Conservation (phyloP, 2,113 vertebrate genomes). For the Aythya baeri region DNA sequence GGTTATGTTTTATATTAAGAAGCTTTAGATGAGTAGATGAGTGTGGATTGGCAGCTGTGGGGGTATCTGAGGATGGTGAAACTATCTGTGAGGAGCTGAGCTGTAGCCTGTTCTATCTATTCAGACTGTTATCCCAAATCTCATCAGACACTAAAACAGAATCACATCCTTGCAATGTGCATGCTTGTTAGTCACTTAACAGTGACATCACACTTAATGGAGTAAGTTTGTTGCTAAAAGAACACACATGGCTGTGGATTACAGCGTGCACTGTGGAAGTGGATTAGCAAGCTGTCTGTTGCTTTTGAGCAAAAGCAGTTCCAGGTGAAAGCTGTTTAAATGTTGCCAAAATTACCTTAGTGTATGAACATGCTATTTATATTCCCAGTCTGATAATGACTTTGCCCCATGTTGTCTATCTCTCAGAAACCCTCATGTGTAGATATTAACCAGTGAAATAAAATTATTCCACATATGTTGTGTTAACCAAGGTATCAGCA, state of each 20-base stretch:
- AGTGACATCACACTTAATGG: neutral
- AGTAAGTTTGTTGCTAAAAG: neutral
- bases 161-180: neutral
- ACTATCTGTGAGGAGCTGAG: neutral
- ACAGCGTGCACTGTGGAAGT: neutral
- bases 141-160: neutral
- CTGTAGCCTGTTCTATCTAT: neutral
- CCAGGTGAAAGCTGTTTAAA: neutral
- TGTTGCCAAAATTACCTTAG: neutral
- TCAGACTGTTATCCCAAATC: neutral
- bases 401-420: fast-evolving
- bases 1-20: neutral
- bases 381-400: neutral
- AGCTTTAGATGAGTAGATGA: neutral
- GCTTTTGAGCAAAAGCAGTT: neutral
- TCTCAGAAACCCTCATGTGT: neutral
- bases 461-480: fast-evolving
- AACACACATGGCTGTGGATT: neutral
- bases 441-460: neutral
- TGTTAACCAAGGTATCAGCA: too few relatives aligned
- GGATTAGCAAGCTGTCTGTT: neutral
- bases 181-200: neutral
- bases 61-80: neutral
- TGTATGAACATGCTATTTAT: neutral
- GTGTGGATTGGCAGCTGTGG: neutral